Conservation (phyloP, 2,888 invertebrate species). For the Hemicrepidius hirtus region DNA sequence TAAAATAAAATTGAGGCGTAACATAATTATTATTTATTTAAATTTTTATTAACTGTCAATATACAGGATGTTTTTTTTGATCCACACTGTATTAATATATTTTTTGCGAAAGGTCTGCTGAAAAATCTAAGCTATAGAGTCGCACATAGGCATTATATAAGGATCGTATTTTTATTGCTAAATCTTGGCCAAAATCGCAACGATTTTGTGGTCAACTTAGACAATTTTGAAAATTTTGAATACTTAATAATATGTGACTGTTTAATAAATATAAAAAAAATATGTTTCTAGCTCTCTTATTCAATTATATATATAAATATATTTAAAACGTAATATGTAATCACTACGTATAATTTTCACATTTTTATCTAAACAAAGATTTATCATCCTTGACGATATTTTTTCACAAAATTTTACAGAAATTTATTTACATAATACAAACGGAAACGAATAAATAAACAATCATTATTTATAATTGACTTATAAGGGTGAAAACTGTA, state of each 20-base stretch:
- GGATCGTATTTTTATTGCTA: conserved; percentile 41
- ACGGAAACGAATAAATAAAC: conserved; percentile 14
- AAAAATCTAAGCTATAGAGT: conserved; percentile 39
- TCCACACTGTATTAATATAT: too few species aligned
- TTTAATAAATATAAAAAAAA: conserved; percentile 65
- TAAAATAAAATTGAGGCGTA: too few species aligned
- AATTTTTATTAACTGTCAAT: too few species aligned
- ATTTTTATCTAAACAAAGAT: conserved; percentile 55
- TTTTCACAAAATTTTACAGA: conserved; percentile 57
- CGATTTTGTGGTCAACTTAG: conserved; percentile 37
- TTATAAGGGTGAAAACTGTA: not conserved
- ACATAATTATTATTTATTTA: too few species aligned
- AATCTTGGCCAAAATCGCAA: conserved; percentile 32
- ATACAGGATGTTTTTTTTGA: too few species aligned
- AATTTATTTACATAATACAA: conserved; percentile 38
- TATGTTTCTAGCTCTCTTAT: conserved; percentile 67
- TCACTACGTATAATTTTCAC: conserved; percentile 64
- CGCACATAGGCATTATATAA: conserved; percentile 40
- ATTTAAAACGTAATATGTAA: conserved; percentile 62
- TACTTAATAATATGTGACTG: conserved; percentile 65
- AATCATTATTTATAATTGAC: conserved; percentile 15
- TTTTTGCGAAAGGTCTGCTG: conserved; percentile 31
- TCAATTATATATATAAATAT: conserved; percentile 52
- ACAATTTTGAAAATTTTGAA: conserved; percentile 60
- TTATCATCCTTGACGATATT: conserved; percentile 57